Base-by-base conservation (phyloP, 2,888 invertebrate species). In the Heliconius aoede region DNA sequence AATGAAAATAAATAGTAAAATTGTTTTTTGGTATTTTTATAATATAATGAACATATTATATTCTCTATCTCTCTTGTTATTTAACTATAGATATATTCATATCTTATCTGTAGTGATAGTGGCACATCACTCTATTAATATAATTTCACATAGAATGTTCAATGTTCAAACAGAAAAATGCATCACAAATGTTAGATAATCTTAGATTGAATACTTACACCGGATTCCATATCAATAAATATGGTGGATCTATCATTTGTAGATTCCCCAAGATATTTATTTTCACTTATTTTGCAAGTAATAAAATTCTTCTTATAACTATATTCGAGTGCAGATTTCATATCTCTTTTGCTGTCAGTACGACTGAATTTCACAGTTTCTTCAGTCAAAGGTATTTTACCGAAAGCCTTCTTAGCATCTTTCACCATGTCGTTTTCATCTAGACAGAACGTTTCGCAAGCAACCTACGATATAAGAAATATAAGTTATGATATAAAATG, bases 381-480 rank as follows among this genome's bases (percentile, higher is more conserved):
- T 81, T 96, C 95, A 0, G 97, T 96, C 0, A 97, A 89, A 2
- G 97, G 96, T 83, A 97, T 96, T 64, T 96, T 96, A 79, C 96
- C 96, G 73, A 98, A 92, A 1, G 97, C 96, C 79, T 97, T 95
- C 24, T 97, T 97, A 21, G 97, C 98, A 86, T 98, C 97, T 73
- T 96, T 95, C 67, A 98, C 95, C 82, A 97, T 97, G 78, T 97
- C 97, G 81, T 97, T 97, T 83, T 98, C 98, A 83, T 98, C 98
- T 81, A 99, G 93, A 86, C 98, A 99, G 88, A 99, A 99, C 1
- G 98, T 97, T 89, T 98, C 98, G 86, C 98, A 98, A 0, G 98
- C 97, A 30, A 97, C 95, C 98, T 98, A 80, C 30, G 84, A 81
- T 62, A 73, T 61, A 40, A 30, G n/a, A 26, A 36, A 4, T 65